phyloP scores from a whole-genome alignment of 2,113 vertebrate species.

The Probosciger aterrimus region DNA sequence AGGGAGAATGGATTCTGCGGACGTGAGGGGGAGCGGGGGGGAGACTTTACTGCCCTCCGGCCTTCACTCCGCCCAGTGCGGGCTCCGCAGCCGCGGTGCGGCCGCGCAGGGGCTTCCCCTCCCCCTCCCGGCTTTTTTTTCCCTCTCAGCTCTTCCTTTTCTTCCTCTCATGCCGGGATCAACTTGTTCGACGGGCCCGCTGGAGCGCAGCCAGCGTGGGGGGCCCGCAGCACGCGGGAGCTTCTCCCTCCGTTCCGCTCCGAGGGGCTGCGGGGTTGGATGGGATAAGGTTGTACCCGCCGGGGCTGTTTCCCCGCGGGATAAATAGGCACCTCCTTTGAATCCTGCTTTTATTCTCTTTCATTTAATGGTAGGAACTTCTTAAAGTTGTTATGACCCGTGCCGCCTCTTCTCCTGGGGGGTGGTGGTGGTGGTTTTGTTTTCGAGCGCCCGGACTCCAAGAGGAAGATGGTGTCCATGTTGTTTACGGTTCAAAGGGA shows the following conservation, averaged over 20 bases:
- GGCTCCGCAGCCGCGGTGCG: background rate
- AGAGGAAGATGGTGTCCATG: background rate
- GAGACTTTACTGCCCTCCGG: background rate
- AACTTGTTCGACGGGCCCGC: conserved; percentile 3
- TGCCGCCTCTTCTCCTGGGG: background rate
- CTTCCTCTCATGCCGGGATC: background rate
- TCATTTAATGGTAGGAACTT: background rate
- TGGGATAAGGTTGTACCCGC: background rate
- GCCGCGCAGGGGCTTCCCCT: background rate
- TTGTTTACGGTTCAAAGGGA: background rate
- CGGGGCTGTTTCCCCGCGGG: background rate
- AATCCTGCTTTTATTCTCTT: background rate
- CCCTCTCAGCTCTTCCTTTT: background rate
- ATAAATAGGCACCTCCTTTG: no score
- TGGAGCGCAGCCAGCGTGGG: background rate
- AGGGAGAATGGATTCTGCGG: background rate
- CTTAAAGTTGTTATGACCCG: background rate
- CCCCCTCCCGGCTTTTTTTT: background rate
- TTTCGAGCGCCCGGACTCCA: background rate
- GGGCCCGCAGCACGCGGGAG: background rate
- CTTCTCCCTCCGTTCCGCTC: background rate
- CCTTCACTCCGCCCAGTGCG: background rate
- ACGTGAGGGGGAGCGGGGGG: background rate
- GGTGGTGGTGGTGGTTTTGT: background rate
- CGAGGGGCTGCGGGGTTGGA: background rate